A percentile compares a stretch with the other conserved stretches of the same genome.
These are phyloP conservation scores for Mesoligia furuncula DNA, from an alignment of 2,888 invertebrate genomes.

Conservation along the genomic window DNA sequence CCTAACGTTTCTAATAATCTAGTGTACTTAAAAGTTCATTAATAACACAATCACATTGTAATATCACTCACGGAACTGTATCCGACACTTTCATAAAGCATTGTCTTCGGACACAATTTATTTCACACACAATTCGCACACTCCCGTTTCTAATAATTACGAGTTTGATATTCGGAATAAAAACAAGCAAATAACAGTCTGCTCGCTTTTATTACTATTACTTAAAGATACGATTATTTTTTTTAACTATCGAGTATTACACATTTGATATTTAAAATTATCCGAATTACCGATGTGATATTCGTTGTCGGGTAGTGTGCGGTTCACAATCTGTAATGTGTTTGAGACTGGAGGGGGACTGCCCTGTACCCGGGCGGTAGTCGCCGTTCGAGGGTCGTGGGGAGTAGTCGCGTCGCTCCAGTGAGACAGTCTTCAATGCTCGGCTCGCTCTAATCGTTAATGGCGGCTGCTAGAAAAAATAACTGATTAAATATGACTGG, in stretches of 20 bases:
- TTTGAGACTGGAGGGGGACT: conserved; percentile 67
- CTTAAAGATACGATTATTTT: conserved; percentile 49
- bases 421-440: conserved; percentile 81
- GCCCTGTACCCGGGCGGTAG: conserved; percentile 50
- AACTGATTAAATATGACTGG: conserved; percentile 23
- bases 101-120: conserved; percentile 84
- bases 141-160: conserved; percentile 77
- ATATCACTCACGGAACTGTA: conserved; percentile 88
- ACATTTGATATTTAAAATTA: conserved; percentile 52
- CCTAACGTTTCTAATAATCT: conserved; percentile 79
- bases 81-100: conserved; percentile 78
- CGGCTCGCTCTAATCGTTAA: conserved; percentile 81
- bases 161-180: conserved; percentile 79
- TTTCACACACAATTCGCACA: conserved; percentile 79
- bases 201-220: conserved; percentile 78
- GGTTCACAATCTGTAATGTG: conserved; percentile 72
- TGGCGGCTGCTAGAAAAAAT: conserved; percentile 85
- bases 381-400: conserved; percentile 46
- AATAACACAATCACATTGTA: conserved; percentile 89
- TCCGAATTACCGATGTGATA: conserved; percentile 52
- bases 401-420: conserved; percentile 66
- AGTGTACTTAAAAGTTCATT: conserved; percentile 86
- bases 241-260: conserved; percentile 66
- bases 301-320: conserved; percentile 68
- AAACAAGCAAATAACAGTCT: conserved; percentile 79